Evolutionary conservation across 2,888 invertebrate species (phyloP), one percentile per base, ranked within the genome.

Genomic region (Patella depressa): DNA sequence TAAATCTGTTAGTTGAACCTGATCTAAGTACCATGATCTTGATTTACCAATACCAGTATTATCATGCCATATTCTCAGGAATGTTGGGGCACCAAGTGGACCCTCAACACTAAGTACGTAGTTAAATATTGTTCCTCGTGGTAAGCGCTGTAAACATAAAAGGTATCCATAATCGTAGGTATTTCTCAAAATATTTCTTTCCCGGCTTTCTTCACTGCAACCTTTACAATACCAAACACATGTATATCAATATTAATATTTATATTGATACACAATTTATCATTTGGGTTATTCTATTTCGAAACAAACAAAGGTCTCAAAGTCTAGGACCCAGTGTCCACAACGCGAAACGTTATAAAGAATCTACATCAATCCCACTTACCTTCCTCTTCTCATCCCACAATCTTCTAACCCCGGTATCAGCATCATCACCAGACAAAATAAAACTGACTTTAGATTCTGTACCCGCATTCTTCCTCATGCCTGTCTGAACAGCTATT

Each of bases 401-500:
- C 54, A 91, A 81, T 45, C 88, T 81, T 72, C 91, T 81, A 17
- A 91, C 90, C 3, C 91, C 91, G 3, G 90, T 90, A 78, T 91
- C 91, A 1, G 84, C 79, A 29, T 85, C 85, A 78, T 91, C 91
- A 11, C 91, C 91, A 11, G 90, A 90, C 45, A 91, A 81, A 72
- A 91, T 90, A 78, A 91, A 87, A 75, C 90, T 88, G 73, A 91
- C 81, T 76, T 86, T 88, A 19, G 91, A 91, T 59, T 84, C 87
- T 2, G 91, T 91, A 14, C 88, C 88, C 0, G 89, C 84, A 34
- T 86, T 84, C 78, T 89, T 85, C 78, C 88, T 87, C 73, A 88
- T 83, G 2, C 92, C 92, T 0, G 92, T 93, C 82, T 90, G 88
- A 12, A 93, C 90, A 0, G 91, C 88, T 57, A 93, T 79, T 81